Evolutionary conservation across 2,888 invertebrate species (phyloP).

Genomic region (Orthonychiurus folsomi): DNA sequence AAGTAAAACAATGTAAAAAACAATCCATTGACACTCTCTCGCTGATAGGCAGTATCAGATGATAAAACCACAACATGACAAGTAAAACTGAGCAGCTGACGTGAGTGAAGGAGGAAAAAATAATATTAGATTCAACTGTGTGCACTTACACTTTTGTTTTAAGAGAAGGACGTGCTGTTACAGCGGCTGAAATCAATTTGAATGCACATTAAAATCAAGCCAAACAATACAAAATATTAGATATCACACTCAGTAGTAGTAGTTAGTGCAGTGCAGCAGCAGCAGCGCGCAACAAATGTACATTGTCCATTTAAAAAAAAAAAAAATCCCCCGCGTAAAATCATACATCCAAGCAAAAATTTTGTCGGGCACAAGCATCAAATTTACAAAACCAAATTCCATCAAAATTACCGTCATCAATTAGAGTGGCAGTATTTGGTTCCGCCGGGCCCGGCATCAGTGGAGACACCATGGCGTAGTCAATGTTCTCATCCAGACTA

Average conservation of each 20-base stretch:
- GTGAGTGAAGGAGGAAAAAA: background rate
- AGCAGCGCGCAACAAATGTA: too few relatives aligned
- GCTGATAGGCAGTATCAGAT: background rate
- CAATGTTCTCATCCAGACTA: constrained; percentile 69
- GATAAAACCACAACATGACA: background rate
- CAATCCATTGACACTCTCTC: background rate
- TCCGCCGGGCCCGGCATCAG: constrained; percentile 55
- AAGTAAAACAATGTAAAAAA: background rate
- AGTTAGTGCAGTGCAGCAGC: too few relatives aligned
- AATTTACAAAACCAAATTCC: too few relatives aligned
- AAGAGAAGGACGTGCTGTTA: constrained; percentile 26
- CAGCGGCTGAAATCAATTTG: constrained; percentile 23
- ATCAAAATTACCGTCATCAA: constrained; percentile 64
- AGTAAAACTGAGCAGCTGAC: background rate
- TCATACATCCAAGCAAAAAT: background rate
- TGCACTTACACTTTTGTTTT: constrained; percentile 30
- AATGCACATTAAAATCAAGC: constrained; percentile 11
- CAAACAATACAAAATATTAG: background rate
- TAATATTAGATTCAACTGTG: constrained; percentile 8
- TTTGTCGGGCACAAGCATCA: constrained; percentile 1
- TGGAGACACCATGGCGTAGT: constrained; percentile 86
- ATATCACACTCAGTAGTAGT: too few relatives aligned
- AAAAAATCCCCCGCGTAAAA: background rate
- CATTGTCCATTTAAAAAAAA: background rate
- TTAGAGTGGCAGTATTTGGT: constrained; percentile 61